Evolutionary conservation across 2,113 vertebrate species (phyloP).

Genomic region (Motacilla alba): DNA sequence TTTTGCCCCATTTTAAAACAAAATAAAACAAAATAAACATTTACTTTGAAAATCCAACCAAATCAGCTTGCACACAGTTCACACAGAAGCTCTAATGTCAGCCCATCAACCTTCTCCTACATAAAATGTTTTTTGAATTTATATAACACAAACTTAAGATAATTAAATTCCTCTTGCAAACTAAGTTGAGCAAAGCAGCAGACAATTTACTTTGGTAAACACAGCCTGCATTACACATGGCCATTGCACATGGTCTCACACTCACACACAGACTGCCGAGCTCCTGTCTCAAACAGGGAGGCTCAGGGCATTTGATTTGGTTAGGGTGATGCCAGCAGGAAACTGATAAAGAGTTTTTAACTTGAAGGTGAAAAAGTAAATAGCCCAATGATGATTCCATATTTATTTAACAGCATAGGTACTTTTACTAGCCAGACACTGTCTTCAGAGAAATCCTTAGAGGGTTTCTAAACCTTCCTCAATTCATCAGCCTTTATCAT

Average conservation of each 20-base stretch:
- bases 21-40: background rate
- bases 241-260: background rate
- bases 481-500: constrained; percentile 38
- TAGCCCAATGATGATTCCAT: background rate
- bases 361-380: background rate
- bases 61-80: background rate
- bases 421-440: background rate
- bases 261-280: background rate
- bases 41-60: background rate
- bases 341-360: background rate
- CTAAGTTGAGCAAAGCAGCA: background rate
- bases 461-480: constrained; percentile 35
- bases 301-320: background rate
- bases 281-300: background rate
- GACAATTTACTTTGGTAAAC: background rate
- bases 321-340: background rate
- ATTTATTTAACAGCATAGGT: background rate
- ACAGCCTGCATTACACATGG: rapidly evolving
- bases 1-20: background rate
- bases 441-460: constrained; percentile 1
- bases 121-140: background rate
- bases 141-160: background rate
- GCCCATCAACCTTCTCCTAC: background rate
- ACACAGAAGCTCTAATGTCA: background rate
- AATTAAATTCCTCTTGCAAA: background rate